These are phyloP conservation scores for Myiothlypis coronata DNA, from an alignment of 2,797 vertebrate species.

Conservation along the genomic window DNA sequence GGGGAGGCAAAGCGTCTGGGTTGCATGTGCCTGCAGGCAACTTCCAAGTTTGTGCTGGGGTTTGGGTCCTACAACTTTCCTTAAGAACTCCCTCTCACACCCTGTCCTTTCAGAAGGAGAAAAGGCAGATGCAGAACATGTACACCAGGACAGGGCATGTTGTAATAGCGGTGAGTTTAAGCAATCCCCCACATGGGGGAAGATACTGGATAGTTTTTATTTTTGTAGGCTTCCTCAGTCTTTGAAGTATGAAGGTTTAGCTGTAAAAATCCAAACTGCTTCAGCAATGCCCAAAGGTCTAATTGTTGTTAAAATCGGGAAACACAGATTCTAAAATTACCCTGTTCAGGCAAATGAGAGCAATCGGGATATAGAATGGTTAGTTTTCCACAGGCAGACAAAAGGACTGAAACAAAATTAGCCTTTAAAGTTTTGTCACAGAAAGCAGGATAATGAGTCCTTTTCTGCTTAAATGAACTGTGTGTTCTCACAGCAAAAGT, in stretches of 20 bases:
- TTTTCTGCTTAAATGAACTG: constrained; percentile 65
- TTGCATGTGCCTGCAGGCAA: not conserved
- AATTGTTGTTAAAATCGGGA: constrained; percentile 42
- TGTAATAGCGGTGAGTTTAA: not conserved
- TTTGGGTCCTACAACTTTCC: not conserved
- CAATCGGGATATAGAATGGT: constrained; percentile 34
- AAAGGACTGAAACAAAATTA: constrained; percentile 62
- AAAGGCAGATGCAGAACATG: not conserved
- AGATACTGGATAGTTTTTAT: not conserved
- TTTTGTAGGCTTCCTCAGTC: not conserved
- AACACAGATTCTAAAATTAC: constrained; percentile 29
- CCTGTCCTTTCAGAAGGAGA: not conserved
- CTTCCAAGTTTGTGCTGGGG: not conserved
- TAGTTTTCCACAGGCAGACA: constrained; percentile 49
- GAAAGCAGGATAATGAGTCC: constrained; percentile 47
- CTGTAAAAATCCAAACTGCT: not conserved
- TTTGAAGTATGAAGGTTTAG: not conserved
- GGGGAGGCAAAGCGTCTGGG: fast-evolving
- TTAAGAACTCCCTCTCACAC: not conserved
- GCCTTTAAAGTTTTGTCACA: constrained; percentile 60
- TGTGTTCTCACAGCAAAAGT: constrained; percentile 52
- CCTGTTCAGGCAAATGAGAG: constrained; percentile 44
- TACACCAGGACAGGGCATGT: not conserved
- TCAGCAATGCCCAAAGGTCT: constrained; percentile 36
- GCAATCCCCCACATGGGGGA: not conserved